Percentiles rank a stretch among this genome's conserved stretches.
Evolutionary conservation across 2,797 vertebrate genomes (phyloP).

Genomic region (Rhinophrynus dorsalis): DNA sequence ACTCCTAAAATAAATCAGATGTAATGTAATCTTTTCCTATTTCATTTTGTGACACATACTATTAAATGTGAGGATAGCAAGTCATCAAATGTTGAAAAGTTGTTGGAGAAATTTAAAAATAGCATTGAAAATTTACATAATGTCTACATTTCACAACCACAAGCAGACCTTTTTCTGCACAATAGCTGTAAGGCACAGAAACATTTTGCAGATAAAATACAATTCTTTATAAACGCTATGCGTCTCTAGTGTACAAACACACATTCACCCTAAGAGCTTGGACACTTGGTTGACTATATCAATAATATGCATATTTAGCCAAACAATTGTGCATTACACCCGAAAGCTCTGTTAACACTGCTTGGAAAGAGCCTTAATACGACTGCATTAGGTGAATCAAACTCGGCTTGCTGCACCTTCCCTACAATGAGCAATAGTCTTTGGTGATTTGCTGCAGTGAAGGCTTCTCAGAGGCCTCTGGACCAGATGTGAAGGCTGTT

Average conservation of each 20-base stretch:
- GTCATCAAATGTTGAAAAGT: slow-evolving; percentile 4
- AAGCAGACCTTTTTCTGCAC: background rate
- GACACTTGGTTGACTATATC: no score
- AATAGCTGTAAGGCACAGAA: background rate
- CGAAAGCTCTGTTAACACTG: no score
- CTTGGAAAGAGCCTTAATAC: no score
- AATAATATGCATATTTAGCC: no score
- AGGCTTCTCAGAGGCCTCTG: no score
- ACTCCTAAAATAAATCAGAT: background rate
- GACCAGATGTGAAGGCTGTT: no score
- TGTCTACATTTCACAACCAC: background rate
- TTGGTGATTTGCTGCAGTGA: no score
- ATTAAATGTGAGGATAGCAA: background rate
- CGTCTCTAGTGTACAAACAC: background rate
- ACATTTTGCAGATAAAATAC: background rate
- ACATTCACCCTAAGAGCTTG: no score
- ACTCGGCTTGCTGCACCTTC: no score
- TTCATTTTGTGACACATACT: slow-evolving; percentile 11
- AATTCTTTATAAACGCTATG: background rate
- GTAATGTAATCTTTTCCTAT: background rate
- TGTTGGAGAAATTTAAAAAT: slow-evolving; percentile 22
- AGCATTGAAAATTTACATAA: slow-evolving; percentile 20
- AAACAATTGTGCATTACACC: no score
- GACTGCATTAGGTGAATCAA: no score
- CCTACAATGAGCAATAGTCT: no score